A percentile compares a stretch with the other conserved stretches of the same genome.
These are phyloP conservation scores for Geococcyx californianus DNA, from an alignment of 2,113 vertebrate species.

Conservation along the genomic window DNA sequence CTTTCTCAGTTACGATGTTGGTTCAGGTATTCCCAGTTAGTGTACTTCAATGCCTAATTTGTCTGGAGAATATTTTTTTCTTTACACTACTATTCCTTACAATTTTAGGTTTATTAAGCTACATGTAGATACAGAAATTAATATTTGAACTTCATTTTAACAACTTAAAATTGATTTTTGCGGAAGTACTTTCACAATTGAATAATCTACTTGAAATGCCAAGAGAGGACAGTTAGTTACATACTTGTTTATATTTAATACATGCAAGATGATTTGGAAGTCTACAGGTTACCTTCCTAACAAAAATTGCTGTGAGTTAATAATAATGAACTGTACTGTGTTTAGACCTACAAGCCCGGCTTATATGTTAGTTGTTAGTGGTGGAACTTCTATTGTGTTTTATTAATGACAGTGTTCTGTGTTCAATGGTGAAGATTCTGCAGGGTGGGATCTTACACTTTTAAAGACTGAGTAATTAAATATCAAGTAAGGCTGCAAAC, in stretches of 20 bases:
- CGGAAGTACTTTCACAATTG: constrained; percentile 37
- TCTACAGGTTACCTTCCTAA: constrained; percentile 63
- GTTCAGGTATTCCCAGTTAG: constrained; percentile 70
- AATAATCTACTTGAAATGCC: constrained; percentile 61
- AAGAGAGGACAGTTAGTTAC: constrained; percentile 28
- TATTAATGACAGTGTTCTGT: constrained; percentile 70
- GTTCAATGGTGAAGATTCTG: constrained; percentile 77
- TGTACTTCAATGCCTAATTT: constrained; percentile 61
- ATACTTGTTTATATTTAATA: constrained; percentile 68
- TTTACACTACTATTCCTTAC: constrained; percentile 71
- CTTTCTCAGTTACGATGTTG: constrained; percentile 77
- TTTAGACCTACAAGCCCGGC: constrained; percentile 63
- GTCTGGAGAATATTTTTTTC: constrained; percentile 48
- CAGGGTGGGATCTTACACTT: constrained; percentile 77
- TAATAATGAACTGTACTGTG: constrained; percentile 54
- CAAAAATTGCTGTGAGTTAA: constrained; percentile 67
- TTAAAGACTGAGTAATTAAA: constrained; percentile 67
- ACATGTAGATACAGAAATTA: constrained; percentile 66
- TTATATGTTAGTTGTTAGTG: constrained; percentile 61
- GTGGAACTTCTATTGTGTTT: constrained; percentile 67
- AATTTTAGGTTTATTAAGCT: constrained; percentile 76
- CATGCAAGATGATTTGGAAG: constrained; percentile 33
- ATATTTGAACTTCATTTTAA: constrained; percentile 66
- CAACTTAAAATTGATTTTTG: constrained; percentile 50
- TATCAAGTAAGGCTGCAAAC: constrained; percentile 52